Conservation (phyloP, 2,797 vertebrate genomes). For the Babyrousa celebensis region DNA sequence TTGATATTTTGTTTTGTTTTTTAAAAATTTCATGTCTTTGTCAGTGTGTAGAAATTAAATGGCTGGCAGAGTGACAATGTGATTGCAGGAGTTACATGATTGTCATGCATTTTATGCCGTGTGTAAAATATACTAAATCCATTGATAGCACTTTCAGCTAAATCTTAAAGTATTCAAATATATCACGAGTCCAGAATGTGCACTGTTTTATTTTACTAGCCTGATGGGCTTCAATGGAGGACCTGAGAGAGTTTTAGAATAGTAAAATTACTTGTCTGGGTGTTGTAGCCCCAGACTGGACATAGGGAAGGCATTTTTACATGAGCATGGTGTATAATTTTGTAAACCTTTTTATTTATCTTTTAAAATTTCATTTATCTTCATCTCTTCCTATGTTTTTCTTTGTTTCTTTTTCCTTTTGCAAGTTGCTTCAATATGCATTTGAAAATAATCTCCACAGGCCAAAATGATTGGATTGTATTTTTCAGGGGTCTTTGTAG, state of each 20-base stretch:
- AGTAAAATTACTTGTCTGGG: conserved; percentile 72
- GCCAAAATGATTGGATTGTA: conserved; percentile 63
- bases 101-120: neutral
- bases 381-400: conserved; percentile 72
- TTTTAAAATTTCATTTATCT: conserved; percentile 83
- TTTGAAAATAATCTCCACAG: conserved; percentile 84
- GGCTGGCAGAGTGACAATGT: neutral
- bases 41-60: conserved; percentile 34
- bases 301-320: conserved; percentile 76
- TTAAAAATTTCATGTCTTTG: conserved; percentile 45
- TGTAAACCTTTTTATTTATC: conserved; percentile 77
- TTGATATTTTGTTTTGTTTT: conserved; percentile 57
- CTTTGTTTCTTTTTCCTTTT: conserved; percentile 75
- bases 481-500: neutral
- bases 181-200: conserved; percentile 70
- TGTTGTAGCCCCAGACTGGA: conserved; percentile 67
- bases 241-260: conserved; percentile 85
- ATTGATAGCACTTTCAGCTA: neutral
- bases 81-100: neutral
- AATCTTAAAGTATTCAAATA: conserved; percentile 46
- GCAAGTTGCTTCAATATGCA: conserved; percentile 85
- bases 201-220: conserved; percentile 78
- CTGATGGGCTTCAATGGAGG: conserved; percentile 78
- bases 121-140: neutral
- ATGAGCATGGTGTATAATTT: conserved; percentile 73